A percentile compares a stretch with the other conserved stretches of the same genome.
phyloP scores from a whole-genome alignment of 2,113 vertebrate species.

The Cavia aperea region DNA sequence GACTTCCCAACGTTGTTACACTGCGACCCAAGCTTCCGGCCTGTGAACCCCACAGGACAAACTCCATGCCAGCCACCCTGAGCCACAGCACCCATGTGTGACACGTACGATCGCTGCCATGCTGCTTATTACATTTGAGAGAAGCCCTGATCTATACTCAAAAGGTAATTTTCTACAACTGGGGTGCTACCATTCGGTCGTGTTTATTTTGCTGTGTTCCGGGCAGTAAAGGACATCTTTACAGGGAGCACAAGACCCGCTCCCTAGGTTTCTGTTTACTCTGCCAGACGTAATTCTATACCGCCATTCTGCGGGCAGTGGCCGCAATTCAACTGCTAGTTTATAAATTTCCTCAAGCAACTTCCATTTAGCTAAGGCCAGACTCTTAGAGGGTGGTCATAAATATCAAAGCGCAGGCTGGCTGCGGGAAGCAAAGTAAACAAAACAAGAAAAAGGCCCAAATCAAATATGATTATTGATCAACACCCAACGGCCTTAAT shows the following conservation, averaged over 20 bases:
- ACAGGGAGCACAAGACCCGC: not conserved
- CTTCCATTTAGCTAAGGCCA: constrained; percentile 62
- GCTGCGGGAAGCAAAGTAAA: constrained; percentile 25
- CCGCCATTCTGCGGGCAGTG: constrained; percentile 36
- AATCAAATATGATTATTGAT: constrained; percentile 61
- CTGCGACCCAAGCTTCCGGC: not conserved
- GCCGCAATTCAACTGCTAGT: constrained; percentile 42
- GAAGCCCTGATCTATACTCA: not conserved
- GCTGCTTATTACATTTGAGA: not conserved
- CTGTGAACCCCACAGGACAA: not conserved
- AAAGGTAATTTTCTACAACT: not conserved
- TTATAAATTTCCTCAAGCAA: constrained; percentile 59
- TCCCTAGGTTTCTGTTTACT: constrained; percentile 47
- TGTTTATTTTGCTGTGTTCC: not conserved
- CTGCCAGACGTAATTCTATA: constrained; percentile 51
- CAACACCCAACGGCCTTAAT: constrained; percentile 43
- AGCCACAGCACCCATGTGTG: not conserved
- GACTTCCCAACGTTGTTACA: not conserved
- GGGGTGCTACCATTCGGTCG: not conserved
- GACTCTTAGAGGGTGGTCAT: constrained; percentile 34
- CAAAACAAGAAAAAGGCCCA: not conserved
- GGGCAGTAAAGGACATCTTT: constrained; percentile 29
- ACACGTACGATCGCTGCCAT: not conserved
- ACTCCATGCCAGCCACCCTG: too few species aligned
- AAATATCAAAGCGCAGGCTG: constrained; percentile 31